These are phyloP conservation scores for Euzetes globulus DNA, from an alignment of 2,888 invertebrate genomes.

Conservation along the genomic window DNA sequence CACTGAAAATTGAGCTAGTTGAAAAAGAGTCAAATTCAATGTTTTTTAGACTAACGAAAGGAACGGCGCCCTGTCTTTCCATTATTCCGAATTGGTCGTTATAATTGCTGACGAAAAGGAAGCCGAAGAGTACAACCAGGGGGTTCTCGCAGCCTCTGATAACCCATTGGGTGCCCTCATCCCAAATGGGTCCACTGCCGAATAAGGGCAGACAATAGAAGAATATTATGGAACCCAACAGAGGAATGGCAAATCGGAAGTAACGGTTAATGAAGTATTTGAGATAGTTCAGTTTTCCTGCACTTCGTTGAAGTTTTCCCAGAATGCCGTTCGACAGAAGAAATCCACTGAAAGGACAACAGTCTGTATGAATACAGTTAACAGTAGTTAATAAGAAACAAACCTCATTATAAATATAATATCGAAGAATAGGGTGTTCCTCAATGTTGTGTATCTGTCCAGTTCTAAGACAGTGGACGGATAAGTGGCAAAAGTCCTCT, in stretches of 20 bases:
- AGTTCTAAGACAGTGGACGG: neutral
- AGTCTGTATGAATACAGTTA: too few species aligned
- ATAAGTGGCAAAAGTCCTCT: constrained; percentile 28
- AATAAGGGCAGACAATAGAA: constrained; percentile 24
- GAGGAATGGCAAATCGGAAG: constrained; percentile 23
- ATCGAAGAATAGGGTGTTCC: constrained; percentile 29
- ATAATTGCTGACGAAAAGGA: constrained; percentile 31
- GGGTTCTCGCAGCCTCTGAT: constrained; percentile 14
- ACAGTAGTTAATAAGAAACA: too few species aligned
- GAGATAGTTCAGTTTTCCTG: constrained; percentile 31
- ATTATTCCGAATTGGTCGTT: constrained; percentile 29
- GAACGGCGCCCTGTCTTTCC: constrained; percentile 10
- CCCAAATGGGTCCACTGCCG: constrained; percentile 34
- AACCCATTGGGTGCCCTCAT: constrained; percentile 32
- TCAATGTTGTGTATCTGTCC: constrained; percentile 31
- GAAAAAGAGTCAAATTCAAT: too few species aligned
- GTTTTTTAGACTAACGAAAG: constrained; percentile 14
- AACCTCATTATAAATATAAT: constrained; percentile 28
- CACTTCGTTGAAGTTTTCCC: constrained; percentile 15
- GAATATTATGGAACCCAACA: constrained; percentile 32
- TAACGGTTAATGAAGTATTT: constrained; percentile 26
- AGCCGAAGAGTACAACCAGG: neutral
- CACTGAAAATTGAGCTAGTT: constrained; percentile 5
- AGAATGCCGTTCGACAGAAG: constrained; percentile 20
- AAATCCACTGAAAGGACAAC: constrained; percentile 19